phyloP scores from a whole-genome alignment of 2,797 vertebrate genomes.

The Vespertilio murinus region DNA sequence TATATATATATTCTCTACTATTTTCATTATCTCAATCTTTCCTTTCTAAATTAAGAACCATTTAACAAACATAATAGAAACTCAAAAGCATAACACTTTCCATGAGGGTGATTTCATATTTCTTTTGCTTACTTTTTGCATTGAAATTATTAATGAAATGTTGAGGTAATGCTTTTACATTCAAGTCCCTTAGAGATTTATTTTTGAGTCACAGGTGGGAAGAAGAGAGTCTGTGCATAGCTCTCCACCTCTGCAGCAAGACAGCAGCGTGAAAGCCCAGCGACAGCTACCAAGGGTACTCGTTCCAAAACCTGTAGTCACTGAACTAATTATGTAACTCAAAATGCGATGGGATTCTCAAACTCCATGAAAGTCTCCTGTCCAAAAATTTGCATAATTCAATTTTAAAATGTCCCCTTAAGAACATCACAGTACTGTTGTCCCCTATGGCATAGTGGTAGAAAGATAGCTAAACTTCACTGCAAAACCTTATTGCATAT shows the following conservation, averaged over 20 bases:
- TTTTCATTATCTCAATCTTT: conserved; percentile 59
- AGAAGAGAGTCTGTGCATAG: conserved; percentile 45
- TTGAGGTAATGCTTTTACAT: conserved; percentile 69
- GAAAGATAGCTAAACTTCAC: not conserved
- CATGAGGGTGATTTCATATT: conserved; percentile 68
- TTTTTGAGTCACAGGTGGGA: conserved; percentile 78
- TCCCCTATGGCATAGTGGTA: not conserved
- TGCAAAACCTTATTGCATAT: not conserved
- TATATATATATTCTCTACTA: too few relatives aligned
- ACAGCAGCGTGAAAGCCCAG: conserved; percentile 9
- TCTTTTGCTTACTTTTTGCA: conserved; percentile 63
- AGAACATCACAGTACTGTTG: not conserved
- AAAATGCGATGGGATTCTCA: not conserved
- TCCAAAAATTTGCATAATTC: not conserved
- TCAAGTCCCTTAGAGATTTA: conserved; percentile 67
- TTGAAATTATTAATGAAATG: conserved; percentile 79
- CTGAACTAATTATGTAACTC: conserved; percentile 63
- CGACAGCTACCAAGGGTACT: not conserved
- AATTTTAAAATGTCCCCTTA: not conserved
- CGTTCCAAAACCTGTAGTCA: conserved; percentile 50
- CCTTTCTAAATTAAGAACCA: conserved; percentile 66
- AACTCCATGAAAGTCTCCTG: not conserved
- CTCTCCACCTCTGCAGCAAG: conserved; percentile 64
- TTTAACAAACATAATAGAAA: conserved; percentile 69
- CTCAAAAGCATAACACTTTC: conserved; percentile 62